phyloP scores from a whole-genome alignment of 1,140 invertebrate species.

The Thrips palmi region DNA sequence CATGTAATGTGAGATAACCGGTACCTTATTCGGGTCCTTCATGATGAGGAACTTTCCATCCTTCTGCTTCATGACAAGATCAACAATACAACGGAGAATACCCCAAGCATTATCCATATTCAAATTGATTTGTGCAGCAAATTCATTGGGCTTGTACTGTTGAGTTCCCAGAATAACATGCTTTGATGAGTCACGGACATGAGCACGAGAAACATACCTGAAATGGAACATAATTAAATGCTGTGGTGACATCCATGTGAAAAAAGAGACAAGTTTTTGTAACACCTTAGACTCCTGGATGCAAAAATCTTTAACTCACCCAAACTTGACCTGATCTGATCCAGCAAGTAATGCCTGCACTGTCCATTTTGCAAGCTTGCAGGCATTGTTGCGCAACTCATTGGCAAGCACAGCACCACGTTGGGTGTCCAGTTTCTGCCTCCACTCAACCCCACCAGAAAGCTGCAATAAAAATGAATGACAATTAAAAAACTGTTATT shows the following conservation, averaged over 20 bases:
- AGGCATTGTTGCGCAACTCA: slow-evolving; percentile 95
- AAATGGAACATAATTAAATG: slow-evolving; percentile 12
- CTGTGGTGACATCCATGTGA: not conserved
- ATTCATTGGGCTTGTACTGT: slow-evolving; percentile 96
- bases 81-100: slow-evolving; percentile 93
- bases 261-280: not conserved
- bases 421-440: slow-evolving; percentile 92
- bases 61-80: slow-evolving; percentile 94
- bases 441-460: slow-evolving; percentile 94
- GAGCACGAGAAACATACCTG: slow-evolving; percentile 84
- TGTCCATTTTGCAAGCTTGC: slow-evolving; percentile 98
- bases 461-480: slow-evolving; percentile 25
- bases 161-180: slow-evolving; percentile 97
- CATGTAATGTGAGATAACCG: not conserved
- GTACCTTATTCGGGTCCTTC: slow-evolving; percentile 93
- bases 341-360: slow-evolving; percentile 90
- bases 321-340: slow-evolving; percentile 96
- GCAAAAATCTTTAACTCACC: slow-evolving; percentile 27
- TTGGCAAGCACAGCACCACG: slow-evolving; percentile 95
- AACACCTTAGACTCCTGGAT: not conserved
- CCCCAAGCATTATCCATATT: slow-evolving; percentile 99
- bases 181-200: slow-evolving; percentile 83
- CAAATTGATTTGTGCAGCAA: slow-evolving; percentile 95
- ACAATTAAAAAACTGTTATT: slow-evolving; percentile 10
- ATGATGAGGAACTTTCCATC: slow-evolving; percentile 96